Evolutionary conservation across 2,888 invertebrate genomes (phyloP).

Genomic region (Leptopilina drosophilae): DNA sequence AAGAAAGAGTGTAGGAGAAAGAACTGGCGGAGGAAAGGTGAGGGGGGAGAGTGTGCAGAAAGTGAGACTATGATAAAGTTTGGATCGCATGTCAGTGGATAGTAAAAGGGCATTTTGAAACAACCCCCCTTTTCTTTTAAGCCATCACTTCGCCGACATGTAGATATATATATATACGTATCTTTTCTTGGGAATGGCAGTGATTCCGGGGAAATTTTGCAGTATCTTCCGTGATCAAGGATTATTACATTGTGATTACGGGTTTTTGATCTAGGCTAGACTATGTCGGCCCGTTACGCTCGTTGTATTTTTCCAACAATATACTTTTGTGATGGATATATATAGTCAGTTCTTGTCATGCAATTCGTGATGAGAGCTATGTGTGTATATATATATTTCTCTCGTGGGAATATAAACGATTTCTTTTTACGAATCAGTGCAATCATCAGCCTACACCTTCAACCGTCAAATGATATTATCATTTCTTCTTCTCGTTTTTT

Average conservation of each 20-base stretch:
- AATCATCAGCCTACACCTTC: conserved; percentile 37
- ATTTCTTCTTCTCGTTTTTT: background rate
- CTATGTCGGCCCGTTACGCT: conserved; percentile 54
- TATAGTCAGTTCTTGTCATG: conserved; percentile 58
- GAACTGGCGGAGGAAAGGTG: too few relatives aligned
- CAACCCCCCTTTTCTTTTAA: conserved; percentile 42
- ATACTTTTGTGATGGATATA: conserved; percentile 45
- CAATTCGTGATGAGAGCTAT: conserved; percentile 67
- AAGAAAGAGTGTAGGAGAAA: background rate
- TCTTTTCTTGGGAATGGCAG: conserved; percentile 68
- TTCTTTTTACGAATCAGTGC: conserved; percentile 46
- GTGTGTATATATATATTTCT: conserved; percentile 35
- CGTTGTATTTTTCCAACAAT: conserved; percentile 41
- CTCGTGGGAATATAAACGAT: conserved; percentile 55
- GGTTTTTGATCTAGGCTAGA: conserved; percentile 73
- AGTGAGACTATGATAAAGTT: conserved; percentile 59
- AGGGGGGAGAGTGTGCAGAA: background rate
- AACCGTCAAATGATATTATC: background rate
- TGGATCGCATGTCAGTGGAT: conserved; percentile 74
- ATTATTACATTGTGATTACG: conserved; percentile 74
- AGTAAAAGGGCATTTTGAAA: conserved; percentile 62
- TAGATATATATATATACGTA: background rate
- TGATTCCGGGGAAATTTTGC: conserved; percentile 74
- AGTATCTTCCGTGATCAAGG: conserved; percentile 76
- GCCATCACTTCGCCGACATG: background rate